Base-by-base conservation (phyloP, 2,888 invertebrate genomes). In the Autographa pulchrina region DNA sequence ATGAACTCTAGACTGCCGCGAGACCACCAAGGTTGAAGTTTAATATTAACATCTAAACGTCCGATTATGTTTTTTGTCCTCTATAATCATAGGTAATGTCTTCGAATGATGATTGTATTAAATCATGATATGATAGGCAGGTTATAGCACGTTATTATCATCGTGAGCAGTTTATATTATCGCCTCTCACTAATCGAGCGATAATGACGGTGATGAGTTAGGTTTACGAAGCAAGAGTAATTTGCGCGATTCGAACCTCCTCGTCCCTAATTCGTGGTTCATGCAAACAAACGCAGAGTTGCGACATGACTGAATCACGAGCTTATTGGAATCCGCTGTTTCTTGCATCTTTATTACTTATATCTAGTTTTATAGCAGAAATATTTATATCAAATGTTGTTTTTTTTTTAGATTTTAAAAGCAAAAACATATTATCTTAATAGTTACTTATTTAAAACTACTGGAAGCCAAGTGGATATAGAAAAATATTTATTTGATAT, bases 241-340 rank as follows among this genome's bases (percentile, higher is more conserved):
- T 84, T 78, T 80, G 72, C 68, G 48, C 18, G 73, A 81, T 70
- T 70, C 70, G 77, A 87, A 88, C 88, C 90, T 89, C 88, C 89
- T 91, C 89, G 92, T 84, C 78, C 89, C 86, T 92, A 93, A 94
- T 93, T 91, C 86, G 88, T 85, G 81, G 83, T 85, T 91, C 92
- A 91, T 91, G 90, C 87, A 86, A 85, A 86, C 80, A 73, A 56
- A 73, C 78, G 73, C 74, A 70, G 62, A 64, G 82, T 91, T 92
- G 85, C 90, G 84, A 85, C 87, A 90, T 66, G 74, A 35, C 72
- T 69, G 71, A 78, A 77, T 91, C 91, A 90, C 88, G 90, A 86
- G 68, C 62, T 20, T 8, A 48, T 68, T 54, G 18, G 31, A 66
- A 35, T 43, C 38, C 48, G 43, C 48, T 61, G 54, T 61, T 32